Conservation (phyloP, 2,797 vertebrate genomes). For the Rhinichthys osculus region DNA sequence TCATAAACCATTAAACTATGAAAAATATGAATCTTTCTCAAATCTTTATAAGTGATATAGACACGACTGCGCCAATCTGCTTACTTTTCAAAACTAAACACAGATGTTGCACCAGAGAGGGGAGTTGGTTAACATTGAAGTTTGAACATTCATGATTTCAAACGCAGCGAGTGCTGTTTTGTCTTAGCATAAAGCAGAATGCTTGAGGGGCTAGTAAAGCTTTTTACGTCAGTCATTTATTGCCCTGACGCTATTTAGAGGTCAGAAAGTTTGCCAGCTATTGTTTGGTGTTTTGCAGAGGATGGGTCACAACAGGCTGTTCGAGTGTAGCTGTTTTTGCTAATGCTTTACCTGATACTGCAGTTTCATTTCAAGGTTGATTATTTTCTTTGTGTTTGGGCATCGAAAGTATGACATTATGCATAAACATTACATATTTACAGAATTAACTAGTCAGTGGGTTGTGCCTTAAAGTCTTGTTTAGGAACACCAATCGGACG, state of each 20-base stretch:
- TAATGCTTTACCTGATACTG: not conserved
- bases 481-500: conserved; percentile 2
- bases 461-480: no score
- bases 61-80: not conserved
- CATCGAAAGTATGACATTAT: not conserved
- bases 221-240: conserved; percentile 57
- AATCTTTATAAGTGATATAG: conserved; percentile 7
- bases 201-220: conserved; percentile 12
- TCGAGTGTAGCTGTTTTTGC: not conserved
- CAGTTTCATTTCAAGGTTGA: not conserved
- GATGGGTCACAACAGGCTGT: conserved; percentile 14
- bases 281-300: conserved; percentile 47
- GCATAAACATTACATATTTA: not conserved
- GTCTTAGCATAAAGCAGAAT: not conserved
- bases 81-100: not conserved
- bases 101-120: conserved; percentile 8
- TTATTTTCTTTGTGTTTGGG: not conserved
- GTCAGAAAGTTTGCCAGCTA: conserved; percentile 53
- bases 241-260: conserved; percentile 54
- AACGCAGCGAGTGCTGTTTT: not conserved
- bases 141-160: not conserved
- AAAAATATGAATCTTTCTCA: not conserved
- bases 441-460: not conserved
- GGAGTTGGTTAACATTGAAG: not conserved
- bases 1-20: not conserved